These are phyloP conservation scores for Campylomormyrus numenius DNA, from an alignment of 2,113 vertebrate species.

Conservation along the genomic window DNA sequence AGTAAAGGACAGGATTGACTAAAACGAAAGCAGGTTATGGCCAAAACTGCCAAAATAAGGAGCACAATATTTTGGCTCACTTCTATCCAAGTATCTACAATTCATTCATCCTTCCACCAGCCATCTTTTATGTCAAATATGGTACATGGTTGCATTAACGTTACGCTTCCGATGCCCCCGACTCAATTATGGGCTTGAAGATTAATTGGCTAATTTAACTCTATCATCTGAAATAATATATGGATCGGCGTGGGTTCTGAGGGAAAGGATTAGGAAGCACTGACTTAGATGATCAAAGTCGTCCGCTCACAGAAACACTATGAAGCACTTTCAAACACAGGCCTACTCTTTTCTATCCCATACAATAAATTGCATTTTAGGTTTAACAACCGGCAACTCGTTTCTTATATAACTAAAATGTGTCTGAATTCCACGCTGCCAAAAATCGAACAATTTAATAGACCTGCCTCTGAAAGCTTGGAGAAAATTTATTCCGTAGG, in stretches of 20 bases:
- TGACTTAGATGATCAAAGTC: background rate
- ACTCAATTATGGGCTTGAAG: background rate
- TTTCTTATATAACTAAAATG: background rate
- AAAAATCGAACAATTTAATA: background rate
- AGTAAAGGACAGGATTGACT: background rate
- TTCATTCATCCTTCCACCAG: background rate
- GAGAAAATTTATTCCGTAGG: background rate
- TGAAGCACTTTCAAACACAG: background rate
- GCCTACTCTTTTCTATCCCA: background rate
- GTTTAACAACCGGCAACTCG: background rate
- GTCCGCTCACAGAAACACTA: background rate
- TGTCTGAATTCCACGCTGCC: background rate
- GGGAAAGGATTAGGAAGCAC: background rate
- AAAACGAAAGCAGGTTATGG: background rate
- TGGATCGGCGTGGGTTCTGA: background rate
- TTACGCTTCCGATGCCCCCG: background rate
- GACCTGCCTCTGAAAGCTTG: background rate
- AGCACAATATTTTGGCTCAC: background rate
- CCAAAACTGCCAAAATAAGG: background rate
- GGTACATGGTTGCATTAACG: background rate
- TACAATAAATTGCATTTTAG: background rate
- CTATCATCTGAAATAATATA: background rate
- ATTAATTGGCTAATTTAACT: background rate
- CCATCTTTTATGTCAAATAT: background rate
- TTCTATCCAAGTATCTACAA: background rate